Percentiles rank a stretch among this genome's conserved stretches.
These are phyloP conservation scores for Danionella cerebrum DNA, from an alignment of 2,113 vertebrate species.

Conservation along the genomic window DNA sequence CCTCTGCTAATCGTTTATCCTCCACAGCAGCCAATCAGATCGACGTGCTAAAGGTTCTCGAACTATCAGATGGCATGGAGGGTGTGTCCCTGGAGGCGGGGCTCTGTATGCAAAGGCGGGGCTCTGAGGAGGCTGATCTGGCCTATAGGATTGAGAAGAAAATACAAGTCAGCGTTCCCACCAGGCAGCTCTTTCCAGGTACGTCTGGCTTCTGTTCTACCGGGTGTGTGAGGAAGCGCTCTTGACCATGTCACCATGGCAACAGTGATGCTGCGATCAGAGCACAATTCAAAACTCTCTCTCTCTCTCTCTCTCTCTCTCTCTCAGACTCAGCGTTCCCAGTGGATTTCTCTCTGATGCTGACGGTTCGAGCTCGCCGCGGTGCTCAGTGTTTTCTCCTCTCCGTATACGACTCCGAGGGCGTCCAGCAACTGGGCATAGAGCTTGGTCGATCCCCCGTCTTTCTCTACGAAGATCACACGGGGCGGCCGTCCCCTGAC, in stretches of 20 bases:
- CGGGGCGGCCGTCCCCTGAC: constrained; percentile 81
- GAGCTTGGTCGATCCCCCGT: constrained; percentile 89
- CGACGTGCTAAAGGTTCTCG: constrained; percentile 72
- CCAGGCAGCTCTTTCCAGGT: constrained; percentile 80
- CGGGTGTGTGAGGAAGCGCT: too few relatives aligned
- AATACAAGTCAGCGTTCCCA: constrained; percentile 70
- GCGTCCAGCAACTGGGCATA: constrained; percentile 91
- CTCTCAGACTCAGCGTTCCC: constrained; percentile 68
- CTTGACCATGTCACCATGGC: too few relatives aligned
- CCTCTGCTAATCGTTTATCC: neutral
- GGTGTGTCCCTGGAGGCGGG: constrained; percentile 72
- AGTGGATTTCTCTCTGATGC: constrained; percentile 86
- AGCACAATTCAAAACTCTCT: too few relatives aligned
- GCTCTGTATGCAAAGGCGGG: constrained; percentile 68
- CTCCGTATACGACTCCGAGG: constrained; percentile 85
- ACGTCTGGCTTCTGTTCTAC: too few relatives aligned
- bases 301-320: neutral
- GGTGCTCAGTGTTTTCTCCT: constrained; percentile 90
- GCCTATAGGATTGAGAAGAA: constrained; percentile 72
- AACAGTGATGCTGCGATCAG: too few relatives aligned
- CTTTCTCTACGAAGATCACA: constrained; percentile 94
- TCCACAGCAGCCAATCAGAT: constrained; percentile 54
- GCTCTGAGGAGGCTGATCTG: constrained; percentile 62
- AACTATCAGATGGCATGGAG: constrained; percentile 66
- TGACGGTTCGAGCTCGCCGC: constrained; percentile 83